phyloP scores from a whole-genome alignment of 2,888 invertebrate genomes.

The Chironomus tentans region DNA sequence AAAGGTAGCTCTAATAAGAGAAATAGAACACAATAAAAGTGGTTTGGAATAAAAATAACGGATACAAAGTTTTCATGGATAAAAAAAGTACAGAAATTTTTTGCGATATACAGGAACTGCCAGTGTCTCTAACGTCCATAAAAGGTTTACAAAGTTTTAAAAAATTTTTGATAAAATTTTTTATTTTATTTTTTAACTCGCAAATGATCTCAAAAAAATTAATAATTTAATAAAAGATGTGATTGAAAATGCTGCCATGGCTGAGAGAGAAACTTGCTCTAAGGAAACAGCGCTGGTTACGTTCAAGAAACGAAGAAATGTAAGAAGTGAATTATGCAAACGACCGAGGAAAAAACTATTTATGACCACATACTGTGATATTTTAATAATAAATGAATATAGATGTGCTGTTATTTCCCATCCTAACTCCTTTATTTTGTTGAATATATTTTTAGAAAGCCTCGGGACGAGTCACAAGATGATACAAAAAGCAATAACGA shows the following conservation, averaged over 20 bases:
- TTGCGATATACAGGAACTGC: too few relatives aligned
- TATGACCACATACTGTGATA: conserved; percentile 8
- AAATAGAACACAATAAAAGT: too few relatives aligned
- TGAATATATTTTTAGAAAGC: background rate
- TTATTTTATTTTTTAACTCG: too few relatives aligned
- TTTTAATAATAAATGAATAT: conserved; percentile 17
- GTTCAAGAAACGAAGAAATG: conserved; percentile 16
- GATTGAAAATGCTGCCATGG: conserved; percentile 22
- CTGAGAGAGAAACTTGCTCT: conserved; percentile 15
- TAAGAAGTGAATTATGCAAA: background rate
- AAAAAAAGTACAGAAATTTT: too few relatives aligned
- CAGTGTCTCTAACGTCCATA: background rate
- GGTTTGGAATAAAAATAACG: too few relatives aligned
- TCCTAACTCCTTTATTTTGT: background rate
- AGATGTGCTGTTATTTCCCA: background rate
- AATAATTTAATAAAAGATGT: background rate
- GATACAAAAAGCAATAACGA: background rate
- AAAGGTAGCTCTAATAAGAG: too few relatives aligned
- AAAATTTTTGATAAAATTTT: too few relatives aligned
- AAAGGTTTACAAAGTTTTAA: background rate
- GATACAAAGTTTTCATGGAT: too few relatives aligned
- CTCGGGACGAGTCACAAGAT: conserved; percentile 4
- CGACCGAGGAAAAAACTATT: background rate
- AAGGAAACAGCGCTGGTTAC: conserved; percentile 5
- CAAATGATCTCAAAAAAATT: background rate